Percentiles rank a stretch among this genome's conserved stretches.
phyloP scores from a whole-genome alignment of 2,113 vertebrate genomes.

The Cheirogaleus medius region DNA sequence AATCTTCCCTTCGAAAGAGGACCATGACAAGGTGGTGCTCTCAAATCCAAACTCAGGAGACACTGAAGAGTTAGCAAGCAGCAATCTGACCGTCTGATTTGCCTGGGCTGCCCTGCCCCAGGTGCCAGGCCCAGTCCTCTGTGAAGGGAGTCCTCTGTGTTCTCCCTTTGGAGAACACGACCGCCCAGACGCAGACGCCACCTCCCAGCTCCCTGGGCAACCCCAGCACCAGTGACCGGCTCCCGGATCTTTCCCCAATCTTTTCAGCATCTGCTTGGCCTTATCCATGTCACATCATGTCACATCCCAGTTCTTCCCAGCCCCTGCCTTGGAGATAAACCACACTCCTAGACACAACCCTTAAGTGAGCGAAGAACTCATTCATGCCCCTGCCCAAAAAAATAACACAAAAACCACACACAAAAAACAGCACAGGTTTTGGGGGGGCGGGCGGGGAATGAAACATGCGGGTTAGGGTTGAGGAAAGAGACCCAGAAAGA shows the following conservation, averaged over 20 bases:
- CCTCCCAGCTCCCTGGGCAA: not conserved
- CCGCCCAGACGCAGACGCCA: not conserved
- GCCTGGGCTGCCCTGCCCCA: rapidly evolving
- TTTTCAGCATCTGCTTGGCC: not conserved
- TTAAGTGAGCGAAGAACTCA: not conserved
- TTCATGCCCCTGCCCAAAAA: not conserved
- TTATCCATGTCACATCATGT: not conserved
- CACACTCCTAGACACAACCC: not conserved
- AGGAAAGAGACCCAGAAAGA: not conserved
- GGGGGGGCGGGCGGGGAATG: not conserved
- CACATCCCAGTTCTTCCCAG: not conserved
- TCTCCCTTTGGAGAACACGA: not conserved
- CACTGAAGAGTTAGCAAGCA: not conserved
- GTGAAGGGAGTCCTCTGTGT: not conserved
- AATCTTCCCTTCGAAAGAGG: not conserved
- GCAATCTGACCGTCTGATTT: not conserved
- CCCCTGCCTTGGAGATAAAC: not conserved
- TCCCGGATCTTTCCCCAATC: not conserved
- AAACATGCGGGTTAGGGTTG: not conserved
- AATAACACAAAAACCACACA: not conserved
- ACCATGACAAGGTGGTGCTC: not conserved
- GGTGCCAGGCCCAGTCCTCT: not conserved
- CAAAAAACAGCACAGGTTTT: not conserved
- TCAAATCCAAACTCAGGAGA: not conserved
- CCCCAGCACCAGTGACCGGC: rapidly evolving